phyloP scores from a whole-genome alignment of 2,888 invertebrate species.

The Drosophila prostipennis region DNA sequence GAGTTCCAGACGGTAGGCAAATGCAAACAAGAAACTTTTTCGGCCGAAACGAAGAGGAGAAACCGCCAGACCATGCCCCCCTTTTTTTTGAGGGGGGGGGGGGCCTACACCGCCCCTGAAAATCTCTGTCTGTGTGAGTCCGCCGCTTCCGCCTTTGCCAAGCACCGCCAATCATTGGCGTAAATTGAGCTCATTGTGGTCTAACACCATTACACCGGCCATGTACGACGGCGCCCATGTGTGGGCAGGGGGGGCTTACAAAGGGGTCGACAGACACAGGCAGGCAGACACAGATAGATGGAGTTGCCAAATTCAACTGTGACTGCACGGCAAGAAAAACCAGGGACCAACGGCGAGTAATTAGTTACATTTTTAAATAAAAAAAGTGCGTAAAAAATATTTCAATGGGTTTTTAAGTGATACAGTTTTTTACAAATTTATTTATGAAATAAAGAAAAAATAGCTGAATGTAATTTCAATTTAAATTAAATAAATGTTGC shows the following conservation, averaged over 20 bases:
- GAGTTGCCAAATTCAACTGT: conserved; percentile 42
- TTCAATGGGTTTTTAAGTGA: too few species aligned
- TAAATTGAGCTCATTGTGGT: conserved; percentile 79
- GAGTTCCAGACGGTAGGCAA: conserved; percentile 58
- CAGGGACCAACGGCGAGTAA: too few species aligned
- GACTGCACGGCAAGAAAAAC: conserved; percentile 8
- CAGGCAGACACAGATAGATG: conserved; percentile 42
- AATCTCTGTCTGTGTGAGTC: conserved; percentile 25
- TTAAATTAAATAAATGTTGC: too few species aligned
- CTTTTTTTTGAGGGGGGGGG: neutral
- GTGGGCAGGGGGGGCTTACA: conserved; percentile 13
- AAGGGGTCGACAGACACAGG: neutral
- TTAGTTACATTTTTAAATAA: too few species aligned
- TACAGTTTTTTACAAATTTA: too few species aligned
- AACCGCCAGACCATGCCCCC: conserved; percentile 31
- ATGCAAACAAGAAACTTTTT: conserved; percentile 69
- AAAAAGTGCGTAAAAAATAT: too few species aligned
- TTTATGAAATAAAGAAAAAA: too few species aligned
- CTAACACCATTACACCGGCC: conserved; percentile 65
- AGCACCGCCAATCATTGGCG: conserved; percentile 76
- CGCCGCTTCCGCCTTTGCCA: conserved; percentile 38
- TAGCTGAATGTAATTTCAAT: too few species aligned
- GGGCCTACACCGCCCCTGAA: neutral
- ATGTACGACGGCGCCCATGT: conserved; percentile 33
- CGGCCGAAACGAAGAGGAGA: conserved; percentile 18